phyloP scores from a whole-genome alignment of 2,113 vertebrate genomes.

The Verasper variegatus region DNA sequence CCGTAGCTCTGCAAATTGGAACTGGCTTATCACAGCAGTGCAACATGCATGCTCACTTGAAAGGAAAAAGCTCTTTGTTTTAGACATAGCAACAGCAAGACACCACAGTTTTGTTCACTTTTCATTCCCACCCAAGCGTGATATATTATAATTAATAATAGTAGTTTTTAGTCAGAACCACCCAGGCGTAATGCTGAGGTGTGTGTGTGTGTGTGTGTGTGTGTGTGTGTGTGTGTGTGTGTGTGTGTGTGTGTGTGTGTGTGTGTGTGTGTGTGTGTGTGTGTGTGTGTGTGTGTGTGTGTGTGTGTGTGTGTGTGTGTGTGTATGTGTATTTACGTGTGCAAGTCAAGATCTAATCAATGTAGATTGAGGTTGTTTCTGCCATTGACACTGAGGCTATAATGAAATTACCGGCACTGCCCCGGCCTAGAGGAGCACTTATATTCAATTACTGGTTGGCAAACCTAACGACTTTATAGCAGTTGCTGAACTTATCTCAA shows the following conservation, averaged over 20 bases:
- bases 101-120: too few relatives aligned
- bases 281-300: too few relatives aligned
- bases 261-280: too few relatives aligned
- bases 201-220: too few relatives aligned
- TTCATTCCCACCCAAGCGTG: too few relatives aligned
- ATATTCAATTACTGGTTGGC: constrained; percentile 4
- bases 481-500: constrained; percentile 51
- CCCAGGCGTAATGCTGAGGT: not conserved
- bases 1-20: not conserved
- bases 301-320: too few relatives aligned
- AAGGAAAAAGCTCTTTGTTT: not conserved
- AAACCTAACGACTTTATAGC: constrained; percentile 21
- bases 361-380: constrained; percentile 1
- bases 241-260: too few relatives aligned
- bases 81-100: not conserved
- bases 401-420: constrained; percentile 21
- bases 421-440: constrained; percentile 9
- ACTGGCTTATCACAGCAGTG: too few relatives aligned
- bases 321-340: not conserved
- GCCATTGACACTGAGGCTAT: not conserved
- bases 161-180: too few relatives aligned
- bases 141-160: too few relatives aligned
- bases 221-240: too few relatives aligned
- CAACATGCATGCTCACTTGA: too few relatives aligned
- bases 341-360: constrained; percentile 16